phyloP scores from a whole-genome alignment of 2,888 invertebrate genomes.

The Leptopilina syphax region DNA sequence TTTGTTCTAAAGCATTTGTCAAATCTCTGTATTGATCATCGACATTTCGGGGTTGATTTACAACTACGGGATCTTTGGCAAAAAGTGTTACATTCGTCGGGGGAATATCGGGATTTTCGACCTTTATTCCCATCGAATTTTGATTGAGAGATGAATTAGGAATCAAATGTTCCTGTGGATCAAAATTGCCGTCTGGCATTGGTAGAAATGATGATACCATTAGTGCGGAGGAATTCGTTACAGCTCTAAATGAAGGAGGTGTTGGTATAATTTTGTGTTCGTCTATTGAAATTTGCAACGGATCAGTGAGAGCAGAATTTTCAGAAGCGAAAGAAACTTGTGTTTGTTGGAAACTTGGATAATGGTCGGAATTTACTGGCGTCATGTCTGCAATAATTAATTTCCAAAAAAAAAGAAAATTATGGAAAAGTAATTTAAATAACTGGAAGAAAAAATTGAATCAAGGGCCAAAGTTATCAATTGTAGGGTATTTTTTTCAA shows the following conservation, averaged over 20 bases:
- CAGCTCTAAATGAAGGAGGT: background rate
- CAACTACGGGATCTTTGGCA: background rate
- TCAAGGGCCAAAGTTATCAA: too few species aligned
- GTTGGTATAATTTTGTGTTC: background rate
- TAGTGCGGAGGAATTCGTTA: background rate
- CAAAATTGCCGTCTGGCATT: background rate
- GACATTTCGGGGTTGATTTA: background rate
- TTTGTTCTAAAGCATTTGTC: too few species aligned
- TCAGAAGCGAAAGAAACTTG: background rate
- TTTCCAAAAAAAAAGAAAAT: background rate
- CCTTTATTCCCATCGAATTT: background rate
- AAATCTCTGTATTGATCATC: background rate
- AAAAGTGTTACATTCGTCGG: background rate
- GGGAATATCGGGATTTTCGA: conserved; percentile 4
- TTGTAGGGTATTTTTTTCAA: too few species aligned
- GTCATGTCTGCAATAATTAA: background rate
- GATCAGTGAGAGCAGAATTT: background rate
- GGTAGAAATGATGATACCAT: background rate
- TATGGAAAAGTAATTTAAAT: background rate
- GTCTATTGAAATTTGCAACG: background rate
- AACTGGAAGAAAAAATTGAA: background rate
- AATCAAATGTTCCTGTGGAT: background rate
- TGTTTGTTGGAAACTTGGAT: background rate
- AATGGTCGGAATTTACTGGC: background rate
- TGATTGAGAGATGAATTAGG: background rate